These are phyloP conservation scores for Poecilia latipinna DNA, from an alignment of 2,113 vertebrate species.

Conservation along the genomic window DNA sequence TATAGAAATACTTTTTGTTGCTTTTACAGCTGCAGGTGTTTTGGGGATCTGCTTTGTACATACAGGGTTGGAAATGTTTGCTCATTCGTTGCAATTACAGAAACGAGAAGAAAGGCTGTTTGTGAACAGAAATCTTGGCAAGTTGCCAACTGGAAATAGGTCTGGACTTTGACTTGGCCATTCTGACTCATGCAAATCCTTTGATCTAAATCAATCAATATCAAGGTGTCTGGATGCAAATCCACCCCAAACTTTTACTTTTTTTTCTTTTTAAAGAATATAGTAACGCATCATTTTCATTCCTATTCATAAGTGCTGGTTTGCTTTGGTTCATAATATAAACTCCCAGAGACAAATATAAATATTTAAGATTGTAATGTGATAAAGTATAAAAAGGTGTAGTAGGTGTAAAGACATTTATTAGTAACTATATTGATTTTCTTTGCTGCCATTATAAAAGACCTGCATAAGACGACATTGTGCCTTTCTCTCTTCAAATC, in stretches of 20 bases:
- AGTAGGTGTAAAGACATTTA: not conserved
- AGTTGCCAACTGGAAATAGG: too few species aligned
- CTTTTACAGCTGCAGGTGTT: not conserved
- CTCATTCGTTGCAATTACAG: not conserved
- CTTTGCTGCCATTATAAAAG: not conserved
- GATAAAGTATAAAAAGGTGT: not conserved
- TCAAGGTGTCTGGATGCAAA: too few species aligned
- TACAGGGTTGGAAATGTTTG: not conserved
- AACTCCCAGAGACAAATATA: not conserved
- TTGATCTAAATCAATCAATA: not conserved
- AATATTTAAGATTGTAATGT: not conserved
- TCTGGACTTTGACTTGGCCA: conserved; percentile 38
- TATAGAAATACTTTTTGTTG: not conserved
- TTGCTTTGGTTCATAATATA: not conserved
- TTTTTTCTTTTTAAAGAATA: too few species aligned
- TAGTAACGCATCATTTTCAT: too few species aligned
- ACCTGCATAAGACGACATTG: not conserved
- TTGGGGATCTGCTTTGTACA: not conserved
- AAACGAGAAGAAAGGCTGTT: not conserved
- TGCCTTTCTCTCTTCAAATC: not conserved
- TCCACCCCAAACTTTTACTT: too few species aligned
- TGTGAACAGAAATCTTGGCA: not conserved
- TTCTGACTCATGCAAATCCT: not conserved
- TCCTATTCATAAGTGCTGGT: too few species aligned
- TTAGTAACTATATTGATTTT: not conserved